phyloP scores from a whole-genome alignment of 2,888 invertebrate species.

The Cephalotes varians region DNA sequence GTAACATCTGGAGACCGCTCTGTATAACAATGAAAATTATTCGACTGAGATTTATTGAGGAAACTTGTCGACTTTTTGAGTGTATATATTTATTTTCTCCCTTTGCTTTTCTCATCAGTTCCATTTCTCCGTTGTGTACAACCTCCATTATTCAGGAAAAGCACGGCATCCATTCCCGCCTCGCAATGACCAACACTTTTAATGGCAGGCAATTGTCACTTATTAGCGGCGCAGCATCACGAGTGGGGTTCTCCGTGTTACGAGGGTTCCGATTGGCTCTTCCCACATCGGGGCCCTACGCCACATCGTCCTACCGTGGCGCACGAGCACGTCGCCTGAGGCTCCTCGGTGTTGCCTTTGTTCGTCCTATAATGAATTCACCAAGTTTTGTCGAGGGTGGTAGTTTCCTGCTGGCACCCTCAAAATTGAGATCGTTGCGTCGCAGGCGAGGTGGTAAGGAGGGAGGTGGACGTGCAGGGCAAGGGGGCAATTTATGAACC shows the following conservation, averaged over 20 bases:
- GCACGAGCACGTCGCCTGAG: slow-evolving; percentile 76
- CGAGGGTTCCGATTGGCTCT: slow-evolving; percentile 44
- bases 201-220: slow-evolving; percentile 48
- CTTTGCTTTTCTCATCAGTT: slow-evolving; percentile 10
- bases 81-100: neutral
- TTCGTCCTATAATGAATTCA: slow-evolving; percentile 84
- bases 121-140: slow-evolving; percentile 6
- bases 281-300: slow-evolving; percentile 38
- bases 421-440: slow-evolving; percentile 82
- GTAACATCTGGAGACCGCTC: neutral
- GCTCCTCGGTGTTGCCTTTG: slow-evolving; percentile 81
- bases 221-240: slow-evolving; percentile 43
- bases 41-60: neutral
- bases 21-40: neutral
- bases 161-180: slow-evolving; percentile 27
- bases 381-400: slow-evolving; percentile 84
- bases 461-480: slow-evolving; percentile 56
- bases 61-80: slow-evolving; percentile 19
- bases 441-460: slow-evolving; percentile 67
- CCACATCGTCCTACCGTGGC: slow-evolving; percentile 56
- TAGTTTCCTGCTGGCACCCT: slow-evolving; percentile 85
- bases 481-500: slow-evolving; percentile 83
- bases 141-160: slow-evolving; percentile 40
- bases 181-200: slow-evolving; percentile 47
- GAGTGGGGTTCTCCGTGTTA: slow-evolving; percentile 12